These are phyloP conservation scores for Clarias magur DNA, from an alignment of 2,113 vertebrate species.

Conservation along the genomic window DNA sequence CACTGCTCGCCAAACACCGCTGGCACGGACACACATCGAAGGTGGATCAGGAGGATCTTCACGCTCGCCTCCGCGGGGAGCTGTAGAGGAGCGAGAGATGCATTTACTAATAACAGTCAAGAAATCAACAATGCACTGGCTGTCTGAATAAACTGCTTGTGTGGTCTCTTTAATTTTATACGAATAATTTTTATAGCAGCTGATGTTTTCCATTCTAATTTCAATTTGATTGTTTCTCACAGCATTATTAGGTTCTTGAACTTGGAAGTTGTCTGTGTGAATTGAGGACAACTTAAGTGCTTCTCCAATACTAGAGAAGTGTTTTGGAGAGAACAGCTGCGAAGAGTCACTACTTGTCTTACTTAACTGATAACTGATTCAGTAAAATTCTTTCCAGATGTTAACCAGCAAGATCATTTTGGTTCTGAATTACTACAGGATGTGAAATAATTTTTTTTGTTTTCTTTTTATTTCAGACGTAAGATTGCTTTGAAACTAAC, in stretches of 20 bases:
- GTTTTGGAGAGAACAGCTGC: too few relatives aligned
- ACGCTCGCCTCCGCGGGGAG: constrained; percentile 83
- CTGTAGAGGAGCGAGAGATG: constrained; percentile 66
- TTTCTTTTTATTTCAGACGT: too few relatives aligned
- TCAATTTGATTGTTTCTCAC: background rate
- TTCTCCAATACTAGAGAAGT: background rate
- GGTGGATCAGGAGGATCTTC: constrained; percentile 86
- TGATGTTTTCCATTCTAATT: background rate
- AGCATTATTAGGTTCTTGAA: background rate
- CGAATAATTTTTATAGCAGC: background rate
- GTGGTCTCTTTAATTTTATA: background rate
- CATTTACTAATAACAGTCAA: background rate
- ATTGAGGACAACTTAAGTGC: background rate
- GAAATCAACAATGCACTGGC: background rate
- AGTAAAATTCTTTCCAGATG: too few relatives aligned
- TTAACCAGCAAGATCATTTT: too few relatives aligned
- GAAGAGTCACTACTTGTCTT: too few relatives aligned
- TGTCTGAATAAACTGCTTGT: background rate
- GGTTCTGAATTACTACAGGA: too few relatives aligned
- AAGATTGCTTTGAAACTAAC: too few relatives aligned
- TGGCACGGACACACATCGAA: constrained; percentile 75
- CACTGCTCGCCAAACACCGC: constrained; percentile 84
- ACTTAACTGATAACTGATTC: too few relatives aligned
- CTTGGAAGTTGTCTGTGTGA: background rate
- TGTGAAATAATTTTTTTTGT: too few relatives aligned